Evolutionary conservation across 2,797 vertebrate species (phyloP).

Genomic region (Propithecus perrieri): DNA sequence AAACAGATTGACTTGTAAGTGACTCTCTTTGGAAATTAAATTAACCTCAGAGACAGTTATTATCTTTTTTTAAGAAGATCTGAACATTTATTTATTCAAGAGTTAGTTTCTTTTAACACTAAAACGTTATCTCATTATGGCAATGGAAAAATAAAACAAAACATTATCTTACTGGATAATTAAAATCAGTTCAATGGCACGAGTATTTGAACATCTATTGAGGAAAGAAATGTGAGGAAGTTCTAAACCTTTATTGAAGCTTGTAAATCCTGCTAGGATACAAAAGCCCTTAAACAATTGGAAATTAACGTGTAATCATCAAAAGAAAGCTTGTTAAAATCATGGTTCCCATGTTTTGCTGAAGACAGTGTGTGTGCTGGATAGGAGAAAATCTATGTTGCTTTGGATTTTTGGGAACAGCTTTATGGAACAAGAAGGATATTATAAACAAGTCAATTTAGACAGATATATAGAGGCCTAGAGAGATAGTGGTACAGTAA

Average conservation of each 20-base stretch:
- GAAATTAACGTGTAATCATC: neutral
- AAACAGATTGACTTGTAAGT: neutral
- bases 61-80: neutral
- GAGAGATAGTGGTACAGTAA: neutral
- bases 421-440: neutral
- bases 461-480: neutral
- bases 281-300: neutral
- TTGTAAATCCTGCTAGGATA: neutral
- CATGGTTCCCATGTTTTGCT: neutral
- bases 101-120: neutral
- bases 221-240: neutral
- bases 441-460: neutral
- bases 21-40: neutral
- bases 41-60: neutral
- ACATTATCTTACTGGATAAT: neutral
- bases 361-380: neutral
- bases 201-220: neutral
- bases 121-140: neutral
- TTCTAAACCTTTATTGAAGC: neutral
- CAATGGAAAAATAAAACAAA: slow-evolving; percentile 37
- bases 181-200: neutral
- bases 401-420: slow-evolving; percentile 10
- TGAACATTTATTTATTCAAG: neutral
- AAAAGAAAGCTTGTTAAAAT: neutral
- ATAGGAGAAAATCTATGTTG: neutral